A percentile compares a stretch with the other conserved stretches of the same genome.
phyloP scores from a whole-genome alignment of 2,113 vertebrate genomes.

The Phocoena phocoena region DNA sequence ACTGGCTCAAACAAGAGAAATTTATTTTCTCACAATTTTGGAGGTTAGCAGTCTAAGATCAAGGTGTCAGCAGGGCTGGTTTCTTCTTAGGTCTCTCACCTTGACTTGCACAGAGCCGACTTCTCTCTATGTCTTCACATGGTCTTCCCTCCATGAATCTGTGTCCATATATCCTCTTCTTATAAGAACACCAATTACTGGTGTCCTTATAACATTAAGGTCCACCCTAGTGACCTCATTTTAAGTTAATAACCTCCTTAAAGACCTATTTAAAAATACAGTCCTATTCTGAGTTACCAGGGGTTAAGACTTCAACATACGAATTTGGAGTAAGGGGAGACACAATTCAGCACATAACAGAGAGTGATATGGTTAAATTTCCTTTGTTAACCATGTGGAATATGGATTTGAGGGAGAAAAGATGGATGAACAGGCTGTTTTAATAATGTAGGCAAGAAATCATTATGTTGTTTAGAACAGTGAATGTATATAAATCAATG shows the following conservation, averaged over 20 bases:
- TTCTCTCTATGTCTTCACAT: not conserved
- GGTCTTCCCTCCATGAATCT: not conserved
- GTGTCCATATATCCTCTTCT: not conserved
- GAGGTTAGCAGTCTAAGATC: not conserved
- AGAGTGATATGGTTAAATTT: not conserved
- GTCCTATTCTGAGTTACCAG: not conserved
- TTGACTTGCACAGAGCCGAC: not conserved
- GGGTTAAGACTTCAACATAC: not conserved
- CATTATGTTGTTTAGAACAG: not conserved
- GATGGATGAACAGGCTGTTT: not conserved
- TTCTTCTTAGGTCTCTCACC: not conserved
- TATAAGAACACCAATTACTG: not conserved
- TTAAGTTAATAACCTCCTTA: not conserved
- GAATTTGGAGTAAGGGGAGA: not conserved
- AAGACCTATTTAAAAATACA: not conserved
- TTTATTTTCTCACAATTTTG: conserved; percentile 17
- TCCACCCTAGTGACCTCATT: not conserved
- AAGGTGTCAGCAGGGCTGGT: not conserved
- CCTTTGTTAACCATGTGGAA: not conserved
- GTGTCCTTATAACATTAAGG: not conserved
- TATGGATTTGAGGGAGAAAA: not conserved
- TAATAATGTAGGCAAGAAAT: not conserved
- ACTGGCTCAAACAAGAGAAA: not conserved
- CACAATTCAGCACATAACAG: not conserved
- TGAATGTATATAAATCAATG: not conserved